These are phyloP conservation scores for Caenorhabditis macrosperma DNA, from an alignment of 2,888 invertebrate species.

Conservation along the genomic window DNA sequence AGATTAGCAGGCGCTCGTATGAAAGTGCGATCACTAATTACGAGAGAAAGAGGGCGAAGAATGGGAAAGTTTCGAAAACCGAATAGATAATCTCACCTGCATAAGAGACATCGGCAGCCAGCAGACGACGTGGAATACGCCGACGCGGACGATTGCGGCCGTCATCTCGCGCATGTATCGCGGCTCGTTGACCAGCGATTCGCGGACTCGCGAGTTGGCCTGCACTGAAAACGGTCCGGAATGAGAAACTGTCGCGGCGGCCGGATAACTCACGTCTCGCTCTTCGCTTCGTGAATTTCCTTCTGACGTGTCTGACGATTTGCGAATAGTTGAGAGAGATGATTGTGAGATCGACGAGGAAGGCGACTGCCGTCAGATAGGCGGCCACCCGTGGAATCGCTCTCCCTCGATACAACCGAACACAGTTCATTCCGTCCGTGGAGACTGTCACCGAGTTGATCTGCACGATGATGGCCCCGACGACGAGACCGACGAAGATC, in stretches of 20 bases:
- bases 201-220: constrained; percentile 64
- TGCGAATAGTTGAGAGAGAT: constrained; percentile 77
- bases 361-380: constrained; percentile 65
- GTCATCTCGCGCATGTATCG: constrained; percentile 79
- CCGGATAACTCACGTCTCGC: constrained; percentile 68
- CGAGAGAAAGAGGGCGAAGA: too few species aligned
- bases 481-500: constrained; percentile 64
- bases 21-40: too few species aligned
- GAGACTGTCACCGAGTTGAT: constrained; percentile 65
- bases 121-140: constrained; percentile 78
- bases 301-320: constrained; percentile 76
- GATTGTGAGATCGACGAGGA: constrained; percentile 69
- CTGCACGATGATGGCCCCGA: constrained; percentile 70
- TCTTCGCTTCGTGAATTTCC: constrained; percentile 77
- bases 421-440: constrained; percentile 70
- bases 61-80: background rate
- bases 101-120: constrained; percentile 72
- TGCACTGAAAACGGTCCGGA: constrained; percentile 63
- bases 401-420: constrained; percentile 60
- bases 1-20: too few species aligned
- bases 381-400: constrained; percentile 55
- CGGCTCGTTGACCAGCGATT: constrained; percentile 75
- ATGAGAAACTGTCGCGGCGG: background rate
- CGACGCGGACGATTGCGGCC: constrained; percentile 77
- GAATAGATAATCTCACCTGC: constrained; percentile 34